These are phyloP conservation scores for Melanaphis sacchari DNA, from an alignment of 1,140 invertebrate species.

Conservation along the genomic window DNA sequence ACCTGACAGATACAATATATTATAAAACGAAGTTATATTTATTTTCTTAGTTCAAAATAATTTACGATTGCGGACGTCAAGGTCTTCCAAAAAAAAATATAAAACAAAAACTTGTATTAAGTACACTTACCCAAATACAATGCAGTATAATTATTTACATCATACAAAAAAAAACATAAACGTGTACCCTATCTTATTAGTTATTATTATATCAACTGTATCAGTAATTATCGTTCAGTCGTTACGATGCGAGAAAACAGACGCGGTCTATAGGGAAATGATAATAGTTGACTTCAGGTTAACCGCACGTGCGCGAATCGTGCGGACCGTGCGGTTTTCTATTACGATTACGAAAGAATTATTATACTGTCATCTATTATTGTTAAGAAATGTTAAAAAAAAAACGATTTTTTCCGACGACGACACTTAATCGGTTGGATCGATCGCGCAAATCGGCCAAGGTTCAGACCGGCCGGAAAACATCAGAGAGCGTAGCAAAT, in stretches of 20 bases:
- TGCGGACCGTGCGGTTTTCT: slow-evolving; percentile 1
- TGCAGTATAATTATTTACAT: not conserved
- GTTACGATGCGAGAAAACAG: not conserved
- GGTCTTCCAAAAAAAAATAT: not conserved
- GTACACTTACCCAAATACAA: not conserved
- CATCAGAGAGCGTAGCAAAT: not conserved
- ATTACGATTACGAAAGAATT: slow-evolving; percentile 11
- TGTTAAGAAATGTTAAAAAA: not conserved
- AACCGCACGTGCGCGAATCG: not conserved
- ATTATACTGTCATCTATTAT: not conserved
- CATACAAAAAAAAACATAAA: not conserved
- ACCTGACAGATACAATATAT: not conserved
- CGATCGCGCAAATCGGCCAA: not conserved
- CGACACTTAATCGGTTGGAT: not conserved
- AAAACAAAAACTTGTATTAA: not conserved
- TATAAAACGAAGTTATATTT: not conserved
- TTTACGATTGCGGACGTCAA: not conserved
- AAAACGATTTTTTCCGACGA: not conserved
- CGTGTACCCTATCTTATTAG: too few species aligned
- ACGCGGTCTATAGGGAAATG: not conserved
- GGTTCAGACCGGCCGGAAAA: not conserved
- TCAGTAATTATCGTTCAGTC: not conserved
- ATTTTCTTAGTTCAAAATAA: not conserved
- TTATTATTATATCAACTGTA: too few species aligned
- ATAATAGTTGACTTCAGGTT: not conserved